phyloP scores from a whole-genome alignment of 2,113 vertebrate species.

The Lasiurus borealis region DNA sequence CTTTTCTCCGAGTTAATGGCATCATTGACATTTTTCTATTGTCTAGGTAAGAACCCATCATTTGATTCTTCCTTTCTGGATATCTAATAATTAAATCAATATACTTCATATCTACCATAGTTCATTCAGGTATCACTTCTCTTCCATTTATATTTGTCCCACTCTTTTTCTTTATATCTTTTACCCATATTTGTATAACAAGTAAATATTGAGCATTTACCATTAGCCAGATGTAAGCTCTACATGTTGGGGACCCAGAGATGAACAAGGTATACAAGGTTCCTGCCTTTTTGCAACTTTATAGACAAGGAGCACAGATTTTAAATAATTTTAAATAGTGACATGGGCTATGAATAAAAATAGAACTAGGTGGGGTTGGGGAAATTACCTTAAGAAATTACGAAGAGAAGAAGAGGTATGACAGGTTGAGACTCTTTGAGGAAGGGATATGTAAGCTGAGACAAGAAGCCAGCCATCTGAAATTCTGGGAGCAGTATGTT shows the following conservation, averaged over 20 bases:
- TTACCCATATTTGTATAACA: neutral
- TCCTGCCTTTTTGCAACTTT: neutral
- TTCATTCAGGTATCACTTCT: neutral
- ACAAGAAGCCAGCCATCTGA: neutral
- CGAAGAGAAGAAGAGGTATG: neutral
- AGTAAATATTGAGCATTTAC: neutral
- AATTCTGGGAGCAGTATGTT: neutral
- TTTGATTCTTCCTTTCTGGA: neutral
- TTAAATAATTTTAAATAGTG: constrained; percentile 7
- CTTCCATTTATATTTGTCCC: neutral
- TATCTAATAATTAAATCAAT: neutral
- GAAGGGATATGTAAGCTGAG: neutral
- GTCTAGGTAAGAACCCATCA: neutral
- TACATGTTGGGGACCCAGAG: neutral
- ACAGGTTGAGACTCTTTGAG: neutral
- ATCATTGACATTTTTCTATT: neutral
- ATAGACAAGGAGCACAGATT: neutral
- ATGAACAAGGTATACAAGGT: neutral
- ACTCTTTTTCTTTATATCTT: neutral
- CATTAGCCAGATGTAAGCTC: neutral
- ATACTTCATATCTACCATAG: neutral
- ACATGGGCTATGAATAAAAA: neutral
- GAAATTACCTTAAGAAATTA: too few species aligned
- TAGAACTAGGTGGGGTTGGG: neutral
- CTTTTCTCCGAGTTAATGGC: neutral